Evolutionary conservation across 2,888 invertebrate species (phyloP), one percentile per base, ranked within the genome.

Genomic region (Athalia rosae): DNA sequence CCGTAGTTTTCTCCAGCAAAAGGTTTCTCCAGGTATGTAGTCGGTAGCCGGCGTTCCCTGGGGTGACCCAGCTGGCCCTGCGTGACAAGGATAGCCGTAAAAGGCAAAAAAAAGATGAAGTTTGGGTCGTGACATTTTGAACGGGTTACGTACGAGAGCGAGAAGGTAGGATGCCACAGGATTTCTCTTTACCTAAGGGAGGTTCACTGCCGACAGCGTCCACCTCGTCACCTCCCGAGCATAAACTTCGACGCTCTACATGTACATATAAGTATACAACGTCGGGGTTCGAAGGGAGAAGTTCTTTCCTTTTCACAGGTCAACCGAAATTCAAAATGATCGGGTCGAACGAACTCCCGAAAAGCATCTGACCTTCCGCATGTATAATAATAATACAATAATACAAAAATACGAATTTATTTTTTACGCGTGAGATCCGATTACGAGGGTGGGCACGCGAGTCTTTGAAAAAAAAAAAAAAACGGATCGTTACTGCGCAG

Each of bases 81-180:
- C 45, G 11, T 4, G 71, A 28, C 9, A 45, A 56, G 71, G 58
- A 71, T 58, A n/a, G 45, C 45, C 56, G 71, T 71, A 71, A 71
- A 71, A 71, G n/a, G 53, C 28, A 28, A 28, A 28, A 28, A 28
- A 28, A 28, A 28, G 28, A 2, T 28, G 28, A 71, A 71, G 56
- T 71, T 71, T 58, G 71, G 71, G 58, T 71, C 15, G 58, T 43
- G 71, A 71, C 50, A 71, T 71, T 71, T 71, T 58, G 56, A 71
- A 71, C 58, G 71, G 50, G 71, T 71, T 71, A 58, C 58, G 45
- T 71, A 58, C 58, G 45, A 7, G 41, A 41, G 13, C 11, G 45
- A 58, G 56, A 58, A 58, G 58, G 13, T 13, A 4, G 53, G 56
- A 45, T 13, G 58, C 13, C 58, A 28, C 13, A 15, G 56, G 43